Evolutionary conservation across 1,140 invertebrate species (phyloP).

Genomic region (Onthophagus taurus): DNA sequence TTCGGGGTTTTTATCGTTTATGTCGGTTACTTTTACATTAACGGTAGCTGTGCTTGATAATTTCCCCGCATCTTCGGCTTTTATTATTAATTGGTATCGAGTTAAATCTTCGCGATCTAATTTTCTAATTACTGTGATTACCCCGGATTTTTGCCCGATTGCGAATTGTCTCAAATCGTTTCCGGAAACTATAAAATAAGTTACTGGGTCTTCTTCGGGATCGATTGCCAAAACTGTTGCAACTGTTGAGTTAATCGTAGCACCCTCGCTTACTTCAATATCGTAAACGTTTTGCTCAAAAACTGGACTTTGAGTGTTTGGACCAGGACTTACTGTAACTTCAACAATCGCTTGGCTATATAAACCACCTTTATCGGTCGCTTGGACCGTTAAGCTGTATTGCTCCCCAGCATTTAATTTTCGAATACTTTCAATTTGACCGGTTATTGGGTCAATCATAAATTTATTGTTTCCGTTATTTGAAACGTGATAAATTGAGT

Average conservation of each 20-base stretch:
- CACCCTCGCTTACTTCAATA: slow-evolving; percentile 79
- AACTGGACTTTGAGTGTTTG: slow-evolving; percentile 73
- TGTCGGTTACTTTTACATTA: slow-evolving; percentile 81
- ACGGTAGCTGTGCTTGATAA: slow-evolving; percentile 72
- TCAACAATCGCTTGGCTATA: slow-evolving; percentile 76
- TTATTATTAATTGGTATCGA: slow-evolving; percentile 73
- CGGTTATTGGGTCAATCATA: slow-evolving; percentile 68
- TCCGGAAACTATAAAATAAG: slow-evolving; percentile 74
- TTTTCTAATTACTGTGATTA: slow-evolving; percentile 72
- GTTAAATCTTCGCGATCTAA: slow-evolving; percentile 80
- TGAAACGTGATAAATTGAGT: slow-evolving; percentile 77
- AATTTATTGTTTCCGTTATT: slow-evolving; percentile 83
- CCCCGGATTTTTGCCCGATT: slow-evolving; percentile 70
- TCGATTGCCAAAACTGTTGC: slow-evolving; percentile 65
- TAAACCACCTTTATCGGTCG: slow-evolving; percentile 58
- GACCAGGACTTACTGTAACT: slow-evolving; percentile 68
- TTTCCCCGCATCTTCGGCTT: slow-evolving; percentile 76
- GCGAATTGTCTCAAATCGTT: slow-evolving; percentile 78
- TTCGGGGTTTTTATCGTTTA: slow-evolving; percentile 82
- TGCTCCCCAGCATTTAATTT: slow-evolving; percentile 76
- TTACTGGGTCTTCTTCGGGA: slow-evolving; percentile 79
- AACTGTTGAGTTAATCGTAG: slow-evolving; percentile 74
- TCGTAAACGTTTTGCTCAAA: slow-evolving; percentile 73
- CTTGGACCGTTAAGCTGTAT: slow-evolving; percentile 79
- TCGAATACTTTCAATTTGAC: slow-evolving; percentile 64